Conservation (phyloP, 2,888 invertebrate genomes). For the Ectobius pallidus region DNA sequence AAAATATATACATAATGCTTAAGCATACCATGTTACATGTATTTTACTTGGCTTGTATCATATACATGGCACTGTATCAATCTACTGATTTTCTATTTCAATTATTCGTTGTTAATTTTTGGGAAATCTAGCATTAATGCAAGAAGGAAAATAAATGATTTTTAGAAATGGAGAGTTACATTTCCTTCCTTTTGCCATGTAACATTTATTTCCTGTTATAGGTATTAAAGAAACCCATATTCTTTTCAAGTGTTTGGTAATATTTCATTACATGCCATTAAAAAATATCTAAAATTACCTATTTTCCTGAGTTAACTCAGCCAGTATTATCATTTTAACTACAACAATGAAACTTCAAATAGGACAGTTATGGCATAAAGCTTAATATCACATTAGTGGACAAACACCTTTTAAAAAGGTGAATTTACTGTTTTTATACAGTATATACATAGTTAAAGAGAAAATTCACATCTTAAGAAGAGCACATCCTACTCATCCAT, state of each 20-base stretch:
- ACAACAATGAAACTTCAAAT: not conserved
- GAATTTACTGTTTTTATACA: not conserved
- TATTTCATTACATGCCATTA: not conserved
- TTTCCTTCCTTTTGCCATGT: not conserved
- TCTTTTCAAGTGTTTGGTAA: not conserved
- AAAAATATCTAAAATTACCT: not conserved
- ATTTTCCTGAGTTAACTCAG: not conserved
- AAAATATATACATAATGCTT: not conserved
- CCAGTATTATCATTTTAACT: not conserved
- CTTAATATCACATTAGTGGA: not conserved
- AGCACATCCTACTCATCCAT: too few species aligned
- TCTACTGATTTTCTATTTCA: not conserved
- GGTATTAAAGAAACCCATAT: not conserved
- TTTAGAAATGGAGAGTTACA: not conserved
- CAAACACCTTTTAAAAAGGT: not conserved
- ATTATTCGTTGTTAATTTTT: not conserved
- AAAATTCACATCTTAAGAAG: too few species aligned
- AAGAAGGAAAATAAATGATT: too few species aligned
- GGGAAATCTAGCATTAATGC: too few species aligned
- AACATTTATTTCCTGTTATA: not conserved
- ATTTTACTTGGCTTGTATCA: conserved; percentile 15
- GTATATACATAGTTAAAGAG: not conserved
- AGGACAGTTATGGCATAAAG: not conserved
- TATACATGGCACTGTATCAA: not conserved
- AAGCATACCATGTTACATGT: not conserved